Evolutionary conservation across 2,888 invertebrate genomes (phyloP).

Genomic region (Heteromurus nitidus): DNA sequence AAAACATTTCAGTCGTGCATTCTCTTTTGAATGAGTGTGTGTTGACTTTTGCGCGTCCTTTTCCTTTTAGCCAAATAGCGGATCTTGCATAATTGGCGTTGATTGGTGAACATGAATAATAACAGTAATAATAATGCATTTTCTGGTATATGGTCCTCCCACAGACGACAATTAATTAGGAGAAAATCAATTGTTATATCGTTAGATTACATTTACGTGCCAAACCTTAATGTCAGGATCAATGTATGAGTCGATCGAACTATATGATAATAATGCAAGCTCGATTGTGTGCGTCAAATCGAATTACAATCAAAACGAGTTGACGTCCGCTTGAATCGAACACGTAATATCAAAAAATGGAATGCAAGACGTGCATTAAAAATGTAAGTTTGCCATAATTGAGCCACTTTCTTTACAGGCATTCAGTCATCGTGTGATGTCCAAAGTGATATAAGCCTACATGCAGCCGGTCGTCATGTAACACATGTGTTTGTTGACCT

Average conservation of each 20-base stretch:
- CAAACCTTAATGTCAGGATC: too few species aligned
- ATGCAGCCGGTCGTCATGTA: too few species aligned
- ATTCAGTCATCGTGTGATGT: background rate
- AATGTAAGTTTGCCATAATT: conserved; percentile 1
- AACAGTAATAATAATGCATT: background rate
- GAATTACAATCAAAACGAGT: background rate
- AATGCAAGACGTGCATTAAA: background rate
- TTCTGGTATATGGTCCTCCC: background rate
- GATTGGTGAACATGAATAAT: background rate
- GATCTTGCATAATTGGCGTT: background rate
- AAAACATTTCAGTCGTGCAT: background rate
- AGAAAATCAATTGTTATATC: conserved; percentile 61
- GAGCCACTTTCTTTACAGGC: background rate
- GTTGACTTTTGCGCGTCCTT: too few species aligned
- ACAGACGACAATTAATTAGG: conserved; percentile 56
- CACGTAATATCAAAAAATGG: background rate
- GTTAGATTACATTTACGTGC: too few species aligned
- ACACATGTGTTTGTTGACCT: conserved; percentile 27
- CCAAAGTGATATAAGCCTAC: too few species aligned
- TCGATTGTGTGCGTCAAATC: background rate
- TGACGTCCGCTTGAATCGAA: background rate
- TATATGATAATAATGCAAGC: background rate
- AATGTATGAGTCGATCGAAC: background rate
- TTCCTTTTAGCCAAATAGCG: background rate
- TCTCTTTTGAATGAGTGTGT: too few species aligned